Conservation (phyloP, 2,113 vertebrate species). For the Gymnogyps californianus region DNA sequence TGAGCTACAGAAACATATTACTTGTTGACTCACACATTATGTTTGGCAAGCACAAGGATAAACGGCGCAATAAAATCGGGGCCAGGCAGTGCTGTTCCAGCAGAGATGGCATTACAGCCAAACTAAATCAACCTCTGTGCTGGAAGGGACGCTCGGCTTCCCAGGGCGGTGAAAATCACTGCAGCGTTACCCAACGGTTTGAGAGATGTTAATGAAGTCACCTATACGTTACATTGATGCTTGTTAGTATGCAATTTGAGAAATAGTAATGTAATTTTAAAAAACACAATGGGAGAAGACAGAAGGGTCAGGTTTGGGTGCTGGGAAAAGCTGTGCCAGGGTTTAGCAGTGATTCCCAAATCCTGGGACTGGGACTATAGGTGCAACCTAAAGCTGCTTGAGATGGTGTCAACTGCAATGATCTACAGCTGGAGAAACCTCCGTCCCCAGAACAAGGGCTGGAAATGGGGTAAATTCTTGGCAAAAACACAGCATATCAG, state of each 20-base stretch:
- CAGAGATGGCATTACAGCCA: not conserved
- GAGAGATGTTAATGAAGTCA: not conserved
- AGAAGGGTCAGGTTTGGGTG: not conserved
- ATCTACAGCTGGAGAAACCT: not conserved
- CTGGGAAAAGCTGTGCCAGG: not conserved
- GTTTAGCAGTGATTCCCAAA: not conserved
- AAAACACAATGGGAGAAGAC: not conserved
- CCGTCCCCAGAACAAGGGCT: not conserved
- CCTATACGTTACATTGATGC: not conserved
- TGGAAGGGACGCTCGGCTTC: not conserved
- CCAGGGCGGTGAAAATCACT: accelerated
- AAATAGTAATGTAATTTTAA: not conserved
- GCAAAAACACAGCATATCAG: accelerated
- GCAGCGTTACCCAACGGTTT: not conserved
- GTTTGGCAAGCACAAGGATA: not conserved
- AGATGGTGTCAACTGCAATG: not conserved
- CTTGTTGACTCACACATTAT: not conserved
- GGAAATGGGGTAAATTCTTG: not conserved
- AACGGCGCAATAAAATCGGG: not conserved
- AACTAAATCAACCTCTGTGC: not conserved
- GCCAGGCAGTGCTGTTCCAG: not conserved
- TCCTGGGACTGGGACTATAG: not conserved
- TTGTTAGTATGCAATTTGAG: not conserved
- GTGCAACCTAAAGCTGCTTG: not conserved
- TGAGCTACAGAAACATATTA: not conserved